Evolutionary conservation across 2,113 vertebrate genomes (phyloP).

Genomic region (Loxodonta africana): DNA sequence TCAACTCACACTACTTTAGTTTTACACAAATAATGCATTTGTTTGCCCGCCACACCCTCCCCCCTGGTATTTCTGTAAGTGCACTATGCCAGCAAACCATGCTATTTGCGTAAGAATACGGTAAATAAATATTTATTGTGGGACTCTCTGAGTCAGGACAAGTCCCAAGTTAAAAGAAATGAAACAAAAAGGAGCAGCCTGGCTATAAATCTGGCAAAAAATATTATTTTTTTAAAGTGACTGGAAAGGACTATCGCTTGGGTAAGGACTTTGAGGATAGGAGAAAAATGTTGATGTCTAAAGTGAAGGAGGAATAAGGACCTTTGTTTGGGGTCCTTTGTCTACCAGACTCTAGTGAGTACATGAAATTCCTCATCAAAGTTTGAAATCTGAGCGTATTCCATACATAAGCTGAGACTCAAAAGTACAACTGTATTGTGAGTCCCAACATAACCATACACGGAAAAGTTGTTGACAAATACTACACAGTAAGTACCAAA

Average conservation of each 20-base stretch:
- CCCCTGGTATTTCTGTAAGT: no score
- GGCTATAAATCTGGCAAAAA: not conserved
- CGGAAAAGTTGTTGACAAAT: slow-evolving; percentile 64
- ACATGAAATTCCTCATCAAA: slow-evolving; percentile 65
- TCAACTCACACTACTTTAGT: slow-evolving; percentile 13
- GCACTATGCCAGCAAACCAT: no score
- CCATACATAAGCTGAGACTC: not conserved
- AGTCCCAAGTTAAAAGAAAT: not conserved
- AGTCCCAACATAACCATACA: slow-evolving; percentile 26
- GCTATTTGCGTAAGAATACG: no score
- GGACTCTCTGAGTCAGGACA: slow-evolving; percentile 41
- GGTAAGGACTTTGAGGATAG: not conserved
- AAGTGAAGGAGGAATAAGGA: slow-evolving; percentile 50
- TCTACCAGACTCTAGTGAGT: slow-evolving; percentile 27
- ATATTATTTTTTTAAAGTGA: not conserved
- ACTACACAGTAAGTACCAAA: not conserved
- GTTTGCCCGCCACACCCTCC: no score
- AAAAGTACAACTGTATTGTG: slow-evolving; percentile 41
- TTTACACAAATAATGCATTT: no score
- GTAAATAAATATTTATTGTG: slow-evolving; percentile 47
- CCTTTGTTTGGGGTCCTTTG: slow-evolving; percentile 33
- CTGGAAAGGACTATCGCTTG: not conserved
- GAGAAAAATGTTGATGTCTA: slow-evolving; percentile 27
- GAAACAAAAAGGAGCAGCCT: not conserved
- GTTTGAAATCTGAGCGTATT: slow-evolving; percentile 73